Conservation (phyloP, 1,140 invertebrate species). For the Brachionus calyciflorus region DNA sequence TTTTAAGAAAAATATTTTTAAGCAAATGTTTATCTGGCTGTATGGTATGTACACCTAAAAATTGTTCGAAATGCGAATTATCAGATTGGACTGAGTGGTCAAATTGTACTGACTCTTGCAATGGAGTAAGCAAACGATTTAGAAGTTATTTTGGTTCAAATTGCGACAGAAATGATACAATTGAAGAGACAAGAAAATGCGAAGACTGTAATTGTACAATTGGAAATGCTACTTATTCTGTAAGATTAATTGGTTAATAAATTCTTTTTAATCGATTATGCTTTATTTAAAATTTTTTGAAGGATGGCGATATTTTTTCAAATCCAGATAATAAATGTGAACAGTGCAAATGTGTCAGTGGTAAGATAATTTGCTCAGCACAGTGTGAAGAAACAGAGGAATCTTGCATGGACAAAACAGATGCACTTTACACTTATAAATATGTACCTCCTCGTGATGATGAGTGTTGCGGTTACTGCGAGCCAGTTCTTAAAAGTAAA, state of each 20-base stretch:
- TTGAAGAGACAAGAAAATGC: slow-evolving; percentile 14
- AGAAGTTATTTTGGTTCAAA: slow-evolving; percentile 19
- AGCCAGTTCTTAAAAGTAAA: slow-evolving; percentile 3
- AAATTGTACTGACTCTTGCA: slow-evolving; percentile 13
- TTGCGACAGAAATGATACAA: slow-evolving; percentile 21
- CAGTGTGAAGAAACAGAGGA: slow-evolving; percentile 6
- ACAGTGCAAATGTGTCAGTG: slow-evolving; percentile 20
- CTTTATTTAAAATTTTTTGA: background rate
- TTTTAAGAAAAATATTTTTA: slow-evolving; percentile 52
- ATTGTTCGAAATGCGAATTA: slow-evolving; percentile 43
- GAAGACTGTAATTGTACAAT: slow-evolving; percentile 1
- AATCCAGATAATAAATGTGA: slow-evolving; percentile 14
- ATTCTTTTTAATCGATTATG: background rate
- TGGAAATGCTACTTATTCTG: background rate
- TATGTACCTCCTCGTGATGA: background rate
- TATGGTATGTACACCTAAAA: slow-evolving; percentile 2
- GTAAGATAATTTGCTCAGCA: slow-evolving; percentile 1
- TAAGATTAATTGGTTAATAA: slow-evolving; percentile 26
- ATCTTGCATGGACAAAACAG: background rate
- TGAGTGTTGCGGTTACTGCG: slow-evolving; percentile 14
- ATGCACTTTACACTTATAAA: background rate
- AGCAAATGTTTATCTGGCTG: slow-evolving; percentile 71
- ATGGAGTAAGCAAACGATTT: slow-evolving; percentile 23
- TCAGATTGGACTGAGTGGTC: slow-evolving; percentile 31
- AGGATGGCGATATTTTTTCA: background rate